phyloP scores from a whole-genome alignment of 2,113 vertebrate species.

The Hippotragus niger region DNA sequence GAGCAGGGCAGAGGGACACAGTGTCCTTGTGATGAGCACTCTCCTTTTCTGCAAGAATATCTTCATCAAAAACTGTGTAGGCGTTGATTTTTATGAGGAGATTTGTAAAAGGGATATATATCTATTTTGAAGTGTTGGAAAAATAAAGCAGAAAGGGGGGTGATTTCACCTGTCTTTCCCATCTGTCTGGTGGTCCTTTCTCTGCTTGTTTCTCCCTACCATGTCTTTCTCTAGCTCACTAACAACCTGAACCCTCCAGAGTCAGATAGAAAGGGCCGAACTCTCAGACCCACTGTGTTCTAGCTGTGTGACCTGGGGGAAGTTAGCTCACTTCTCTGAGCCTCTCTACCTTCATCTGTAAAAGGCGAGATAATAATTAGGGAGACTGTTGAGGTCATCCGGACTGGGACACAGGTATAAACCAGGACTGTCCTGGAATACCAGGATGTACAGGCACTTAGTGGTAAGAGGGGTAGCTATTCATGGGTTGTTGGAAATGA shows the following conservation, averaged over 20 bases:
- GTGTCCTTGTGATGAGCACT: background rate
- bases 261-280: background rate
- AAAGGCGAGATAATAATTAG: background rate
- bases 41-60: background rate
- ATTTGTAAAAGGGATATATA: background rate
- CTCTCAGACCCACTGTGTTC: background rate
- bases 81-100: background rate
- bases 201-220: background rate
- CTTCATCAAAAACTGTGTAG: background rate
- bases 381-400: background rate
- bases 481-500: background rate
- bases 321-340: background rate
- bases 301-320: background rate
- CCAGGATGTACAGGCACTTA: background rate
- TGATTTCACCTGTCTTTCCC: background rate
- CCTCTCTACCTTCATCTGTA: background rate
- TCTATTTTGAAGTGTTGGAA: background rate
- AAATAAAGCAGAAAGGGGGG: background rate
- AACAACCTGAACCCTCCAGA: background rate
- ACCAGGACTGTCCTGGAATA: background rate
- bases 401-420: background rate
- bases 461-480: background rate
- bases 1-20: background rate
- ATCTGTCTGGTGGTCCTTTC: background rate
- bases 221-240: background rate